phyloP scores from a whole-genome alignment of 2,888 invertebrate genomes.

The Watsonalla binaria region DNA sequence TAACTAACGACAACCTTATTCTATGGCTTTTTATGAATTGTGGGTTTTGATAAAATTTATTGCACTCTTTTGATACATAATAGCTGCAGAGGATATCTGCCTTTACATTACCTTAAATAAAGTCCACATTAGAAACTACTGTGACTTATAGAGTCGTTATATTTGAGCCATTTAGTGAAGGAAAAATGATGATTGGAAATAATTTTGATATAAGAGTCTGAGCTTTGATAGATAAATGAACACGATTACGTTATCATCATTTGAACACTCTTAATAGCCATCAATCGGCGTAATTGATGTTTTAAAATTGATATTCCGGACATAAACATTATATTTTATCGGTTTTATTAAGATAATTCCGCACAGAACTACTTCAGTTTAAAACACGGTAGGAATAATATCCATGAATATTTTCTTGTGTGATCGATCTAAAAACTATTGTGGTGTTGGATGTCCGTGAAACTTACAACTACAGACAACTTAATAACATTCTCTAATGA shows the following conservation, averaged over 20 bases:
- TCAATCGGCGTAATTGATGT: neutral
- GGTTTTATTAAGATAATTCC: neutral
- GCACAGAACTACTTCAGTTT: neutral
- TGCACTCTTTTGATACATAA: slow-evolving; percentile 40
- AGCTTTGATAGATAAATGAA: neutral
- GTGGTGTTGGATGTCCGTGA: slow-evolving; percentile 6
- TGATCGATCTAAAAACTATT: too few relatives aligned
- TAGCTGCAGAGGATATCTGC: slow-evolving; percentile 23
- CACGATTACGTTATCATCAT: neutral
- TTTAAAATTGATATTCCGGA: slow-evolving; percentile 1
- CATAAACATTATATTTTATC: neutral
- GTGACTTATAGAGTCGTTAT: neutral
- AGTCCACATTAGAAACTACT: neutral
- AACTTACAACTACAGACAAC: slow-evolving; percentile 46
- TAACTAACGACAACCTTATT: slow-evolving; percentile 71
- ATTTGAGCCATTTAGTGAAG: neutral
- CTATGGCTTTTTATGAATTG: slow-evolving; percentile 40
- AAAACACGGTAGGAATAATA: slow-evolving; percentile 1
- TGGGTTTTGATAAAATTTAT: slow-evolving; percentile 35
- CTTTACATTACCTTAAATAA: slow-evolving; percentile 1
- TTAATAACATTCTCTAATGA: slow-evolving; percentile 47
- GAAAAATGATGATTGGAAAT: neutral
- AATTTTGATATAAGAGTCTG: neutral
- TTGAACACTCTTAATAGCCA: neutral
- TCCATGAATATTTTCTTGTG: too few relatives aligned